These are phyloP conservation scores for Tor tambroides DNA, from an alignment of 2,113 vertebrate species.

Conservation along the genomic window DNA sequence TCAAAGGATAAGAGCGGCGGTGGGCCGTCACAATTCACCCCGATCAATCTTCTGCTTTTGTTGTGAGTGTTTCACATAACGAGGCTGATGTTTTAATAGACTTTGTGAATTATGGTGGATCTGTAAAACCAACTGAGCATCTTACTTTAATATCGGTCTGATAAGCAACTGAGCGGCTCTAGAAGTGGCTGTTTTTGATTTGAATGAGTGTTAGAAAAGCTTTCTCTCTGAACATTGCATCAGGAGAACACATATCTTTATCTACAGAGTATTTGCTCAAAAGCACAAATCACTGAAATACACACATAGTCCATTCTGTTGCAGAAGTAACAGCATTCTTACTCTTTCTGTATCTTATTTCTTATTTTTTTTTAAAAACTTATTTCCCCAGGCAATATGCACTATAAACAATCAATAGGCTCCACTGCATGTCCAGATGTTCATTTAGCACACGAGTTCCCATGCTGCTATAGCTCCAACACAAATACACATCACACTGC, in stretches of 20 bases:
- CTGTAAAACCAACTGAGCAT: background rate
- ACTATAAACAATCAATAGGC: slow-evolving; percentile 20
- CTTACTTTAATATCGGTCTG: background rate
- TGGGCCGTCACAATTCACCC: slow-evolving; percentile 9
- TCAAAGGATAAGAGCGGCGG: slow-evolving; percentile 32
- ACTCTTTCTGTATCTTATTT: background rate
- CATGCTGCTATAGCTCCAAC: slow-evolving; percentile 28
- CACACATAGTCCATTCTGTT: background rate
- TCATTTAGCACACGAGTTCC: background rate
- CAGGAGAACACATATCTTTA: background rate
- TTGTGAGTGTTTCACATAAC: slow-evolving; percentile 9
- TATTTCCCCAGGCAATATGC: background rate
- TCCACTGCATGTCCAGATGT: slow-evolving; percentile 2
- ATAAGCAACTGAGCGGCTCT: background rate
- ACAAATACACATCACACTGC: background rate
- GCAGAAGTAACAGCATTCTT: background rate
- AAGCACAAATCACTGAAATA: background rate
- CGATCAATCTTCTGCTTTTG: slow-evolving; percentile 7
- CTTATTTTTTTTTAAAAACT: slow-evolving; percentile 37
- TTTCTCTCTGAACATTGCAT: background rate
- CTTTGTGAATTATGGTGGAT: background rate
- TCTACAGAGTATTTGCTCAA: background rate
- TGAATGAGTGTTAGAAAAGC: background rate
- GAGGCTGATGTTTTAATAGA: slow-evolving; percentile 3
- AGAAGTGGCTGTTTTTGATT: background rate